Evolutionary conservation across 1,140 invertebrate genomes (phyloP), one percentile per base, ranked within the genome.

Genomic region (Ectropis grisescens): DNA sequence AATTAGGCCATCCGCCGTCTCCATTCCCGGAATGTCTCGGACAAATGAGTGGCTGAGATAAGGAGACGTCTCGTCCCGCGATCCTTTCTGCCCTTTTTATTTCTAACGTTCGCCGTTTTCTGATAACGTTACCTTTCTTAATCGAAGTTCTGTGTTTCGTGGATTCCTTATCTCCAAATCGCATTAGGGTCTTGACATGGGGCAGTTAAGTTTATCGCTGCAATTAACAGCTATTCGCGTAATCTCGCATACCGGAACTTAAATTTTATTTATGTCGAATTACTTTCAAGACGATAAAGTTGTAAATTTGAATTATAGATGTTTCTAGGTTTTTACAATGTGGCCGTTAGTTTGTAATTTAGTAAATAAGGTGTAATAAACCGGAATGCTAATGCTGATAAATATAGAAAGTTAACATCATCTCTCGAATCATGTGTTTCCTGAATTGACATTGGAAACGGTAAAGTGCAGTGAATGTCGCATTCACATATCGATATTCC

Each of bases 1-100:
- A 75, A 79, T 79, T 74, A 79, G 71, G 65, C 54, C 67, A 70
- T 76, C 74, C 68, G 70, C 56, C 74, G 68, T 57, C 71, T 44
- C 60, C 59, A 71, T 79, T 79, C 74, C 74, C 53, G 65, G 74
- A 79, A 79, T 71, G 70, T 69, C 53, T 49, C 74, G 58, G n/a
- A 74, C 74, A 79, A 79, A 79, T 75, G 74, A 67, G 52, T 58
- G 54, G 47, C 33, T 44, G 55, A 58, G 66, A 75, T 75, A 74
- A 62, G 52, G 62, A 55, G 13, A 13, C 7, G 16, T 60, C 58
- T 61, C 43, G n/a, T n/a, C n/a, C n/a, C n/a, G n/a, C n/a, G n/a
- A 13, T 26, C 52, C 53, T 60, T 67, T 64, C 60, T 53, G 62
- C 51, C 59, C 61, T 69, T 60, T 39, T 55, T 47, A 37, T 31